A percentile compares a stretch with the other conserved stretches of the same genome.
phyloP scores from a whole-genome alignment of 2,797 vertebrate species.

The Pseudomugil tenellus region DNA sequence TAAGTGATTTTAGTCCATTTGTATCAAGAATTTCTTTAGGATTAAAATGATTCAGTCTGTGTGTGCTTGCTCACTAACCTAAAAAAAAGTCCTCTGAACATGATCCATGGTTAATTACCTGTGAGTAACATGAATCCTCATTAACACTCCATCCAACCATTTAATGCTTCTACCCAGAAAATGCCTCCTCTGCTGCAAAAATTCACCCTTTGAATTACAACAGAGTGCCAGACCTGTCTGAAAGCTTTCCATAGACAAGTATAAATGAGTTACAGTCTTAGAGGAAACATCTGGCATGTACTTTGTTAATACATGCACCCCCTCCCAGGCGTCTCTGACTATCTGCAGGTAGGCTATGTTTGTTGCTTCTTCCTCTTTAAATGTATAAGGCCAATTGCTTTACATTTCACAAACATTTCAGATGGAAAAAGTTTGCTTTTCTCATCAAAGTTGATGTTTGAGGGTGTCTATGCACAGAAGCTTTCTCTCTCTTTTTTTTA shows the following conservation, averaged over 20 bases:
- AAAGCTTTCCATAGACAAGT: constrained; percentile 62
- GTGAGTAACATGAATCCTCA: constrained; percentile 55
- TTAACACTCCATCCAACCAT: constrained; percentile 54
- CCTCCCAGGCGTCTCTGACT: constrained; percentile 30
- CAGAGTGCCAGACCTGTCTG: constrained; percentile 30
- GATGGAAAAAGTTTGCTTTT: background rate
- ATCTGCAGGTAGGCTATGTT: constrained; percentile 33
- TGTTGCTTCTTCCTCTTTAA: constrained; percentile 24
- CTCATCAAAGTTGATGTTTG: constrained; percentile 12
- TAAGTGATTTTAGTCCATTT: constrained; percentile 30
- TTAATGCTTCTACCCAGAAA: constrained; percentile 36
- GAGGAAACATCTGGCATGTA: constrained; percentile 60
- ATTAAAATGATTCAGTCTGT: constrained; percentile 65
- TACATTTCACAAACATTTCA: constrained; percentile 23
- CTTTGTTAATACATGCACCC: constrained; percentile 54
- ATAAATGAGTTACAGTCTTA: constrained; percentile 62
- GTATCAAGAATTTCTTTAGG: constrained; percentile 47
- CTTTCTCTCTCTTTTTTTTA: constrained; percentile 34
- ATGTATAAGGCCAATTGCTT: constrained; percentile 19
- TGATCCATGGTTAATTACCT: constrained; percentile 52
- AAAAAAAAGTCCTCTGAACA: constrained; percentile 11
- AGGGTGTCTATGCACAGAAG: background rate
- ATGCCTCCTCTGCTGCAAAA: constrained; percentile 23
- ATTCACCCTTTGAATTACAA: constrained; percentile 37
- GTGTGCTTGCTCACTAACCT: constrained; percentile 20